Base-by-base conservation (phyloP, 1,140 invertebrate genomes). In the Eriocheir sinensis region DNA sequence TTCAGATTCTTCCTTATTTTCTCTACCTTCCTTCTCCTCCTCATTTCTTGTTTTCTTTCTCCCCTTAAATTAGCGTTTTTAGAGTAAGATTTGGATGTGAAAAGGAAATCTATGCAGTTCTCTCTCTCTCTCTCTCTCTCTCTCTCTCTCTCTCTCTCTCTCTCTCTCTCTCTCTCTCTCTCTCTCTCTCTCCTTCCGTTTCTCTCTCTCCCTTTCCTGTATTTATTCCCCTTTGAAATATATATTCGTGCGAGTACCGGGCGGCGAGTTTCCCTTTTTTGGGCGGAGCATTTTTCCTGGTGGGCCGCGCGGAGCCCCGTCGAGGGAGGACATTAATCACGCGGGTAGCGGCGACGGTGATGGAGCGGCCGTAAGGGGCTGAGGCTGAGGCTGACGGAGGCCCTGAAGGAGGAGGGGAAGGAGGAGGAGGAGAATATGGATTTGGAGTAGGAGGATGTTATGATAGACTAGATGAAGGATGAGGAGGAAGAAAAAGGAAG, bases 161-260 rank as follows among this genome's bases (percentile, higher is more conserved):
- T 72, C 60, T 72, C 60, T 72, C 60, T 72, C 60, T 72, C 60
- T 72, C 60, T 72, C 60, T 72, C 60, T 72, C 60, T 72, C 60
- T 72, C 60, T 72, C 60, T 72, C 60, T 72, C 60, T 72, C 60
- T 72, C 60, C n/a, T n/a, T 72, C 60, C 8, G 3, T n/a, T 21
- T n/a, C 60, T 6, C 27, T n/a, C 21, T 21, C 27, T 9, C 60
- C 27, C 27, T 72, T 72, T 21, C 12, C 21, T 72, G 21, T 72
- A 6, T 72, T 21, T 72, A 72, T 27, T 72, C 60, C n/a, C n/a
- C 60, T 21, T 72, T 72, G 60, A 72, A 72, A 72, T 72, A 72
- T 72, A 72, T 72, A 72, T 72, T 72, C 60, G 60, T 72, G n/a
- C n/a, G 60, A n/a, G 60, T 72, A 72, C n/a, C n/a, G 60, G 60